Base-by-base conservation (phyloP, 1,140 invertebrate species). In the Diorhabda carinulata region DNA sequence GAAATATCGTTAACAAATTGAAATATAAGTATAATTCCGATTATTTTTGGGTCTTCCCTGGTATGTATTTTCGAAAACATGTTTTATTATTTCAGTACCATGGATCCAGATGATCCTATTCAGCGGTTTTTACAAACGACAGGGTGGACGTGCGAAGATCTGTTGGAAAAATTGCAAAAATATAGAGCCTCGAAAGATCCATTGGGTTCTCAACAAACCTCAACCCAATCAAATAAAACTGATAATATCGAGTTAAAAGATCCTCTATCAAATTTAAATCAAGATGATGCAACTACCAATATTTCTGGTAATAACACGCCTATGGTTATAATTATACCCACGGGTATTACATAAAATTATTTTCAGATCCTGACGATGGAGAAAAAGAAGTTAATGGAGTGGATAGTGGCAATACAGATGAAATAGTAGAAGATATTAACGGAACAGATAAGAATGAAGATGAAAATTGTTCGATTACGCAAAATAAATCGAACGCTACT, bases 351-450 rank as follows among this genome's bases (percentile, higher is more conserved):
- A 7, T 8, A 60, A 60, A 63, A 43, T n/a, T 25, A 7, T 66
- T 66, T 66, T 66, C 64, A 6, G 52, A 66, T 40, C 56, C 64
- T 41, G 64, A 66, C 57, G 52, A 66, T 8, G 64, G 57, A 43
- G 56, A 66, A 57, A 43, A 41, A 41, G 64, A 66, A 43, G 42
- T 57, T 4, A 45, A 66, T 57, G 64, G 5, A 8, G 57, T 43
- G 43, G 57, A 66, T 66, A 57, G 44, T 10, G n/a, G 6, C 40
- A 66, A 43, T n/a, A 57, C 43, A 8, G 10, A 66, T 66, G 64
- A 57, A 58, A 66, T 66, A 57, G 57, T 57, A 66, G 64, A 57
- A 9, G 64, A 66, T 10, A 66, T 66, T 43, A 5, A 5, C 42
- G 7, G 40, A 41, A 10, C 9, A 52, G 10, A 25, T 25, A 25